phyloP scores from a whole-genome alignment of 2,113 vertebrate species.

The Leptodactylus fuscus region DNA sequence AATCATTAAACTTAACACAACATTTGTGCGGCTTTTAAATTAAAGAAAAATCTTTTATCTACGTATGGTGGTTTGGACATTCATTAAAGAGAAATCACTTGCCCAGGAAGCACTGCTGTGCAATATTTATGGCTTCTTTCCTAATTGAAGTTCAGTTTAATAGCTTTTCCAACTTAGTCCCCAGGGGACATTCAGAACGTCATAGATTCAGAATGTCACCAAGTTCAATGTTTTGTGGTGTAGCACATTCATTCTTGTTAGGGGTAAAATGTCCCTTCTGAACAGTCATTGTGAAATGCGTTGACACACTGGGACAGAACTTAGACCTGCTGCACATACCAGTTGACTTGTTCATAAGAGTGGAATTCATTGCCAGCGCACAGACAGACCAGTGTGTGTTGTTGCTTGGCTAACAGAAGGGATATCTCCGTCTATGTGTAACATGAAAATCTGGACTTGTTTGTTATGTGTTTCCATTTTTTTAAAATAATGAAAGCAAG shows the following conservation, averaged over 20 bases:
- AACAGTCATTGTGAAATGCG: neutral
- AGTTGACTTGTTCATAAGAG: neutral
- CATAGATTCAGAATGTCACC: slow-evolving; percentile 40
- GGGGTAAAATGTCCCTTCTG: slow-evolving; percentile 25
- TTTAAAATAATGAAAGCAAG: slow-evolving; percentile 15
- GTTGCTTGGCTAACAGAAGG: neutral
- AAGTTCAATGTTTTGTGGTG: slow-evolving; percentile 42
- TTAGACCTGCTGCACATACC: neutral
- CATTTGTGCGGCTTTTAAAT: neutral
- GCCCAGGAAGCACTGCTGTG: neutral
- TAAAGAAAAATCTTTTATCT: neutral
- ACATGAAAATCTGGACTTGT: neutral
- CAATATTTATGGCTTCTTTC: slow-evolving; percentile 50
- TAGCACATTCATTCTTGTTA: slow-evolving; percentile 32
- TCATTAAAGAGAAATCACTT: slow-evolving; percentile 42
- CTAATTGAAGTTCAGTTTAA: slow-evolving; percentile 54
- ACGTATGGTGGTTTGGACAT: slow-evolving; percentile 22
- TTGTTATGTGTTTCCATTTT: neutral
- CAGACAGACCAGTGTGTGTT: neutral
- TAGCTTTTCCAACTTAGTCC: slow-evolving; percentile 34
- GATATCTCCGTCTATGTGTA: neutral
- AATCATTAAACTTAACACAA: slow-evolving; percentile 18
- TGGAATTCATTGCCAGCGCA: neutral
- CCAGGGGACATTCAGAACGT: slow-evolving; percentile 27
- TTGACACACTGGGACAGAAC: neutral